Evolutionary conservation across 2,888 invertebrate genomes (phyloP), one percentile per base, ranked within the genome.

Genomic region (Mythimna loreyi): DNA sequence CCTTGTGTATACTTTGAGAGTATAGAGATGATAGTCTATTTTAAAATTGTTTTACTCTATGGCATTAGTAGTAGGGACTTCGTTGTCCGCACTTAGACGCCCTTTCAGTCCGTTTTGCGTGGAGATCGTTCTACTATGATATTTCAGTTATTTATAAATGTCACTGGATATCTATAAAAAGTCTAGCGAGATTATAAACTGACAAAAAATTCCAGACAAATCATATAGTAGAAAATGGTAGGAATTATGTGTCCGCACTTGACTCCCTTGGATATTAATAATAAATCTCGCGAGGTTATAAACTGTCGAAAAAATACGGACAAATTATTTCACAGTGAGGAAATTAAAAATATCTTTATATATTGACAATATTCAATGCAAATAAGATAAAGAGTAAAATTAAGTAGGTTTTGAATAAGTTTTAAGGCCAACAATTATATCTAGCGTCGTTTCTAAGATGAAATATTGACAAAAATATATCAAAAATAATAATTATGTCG

Each of bases 291-390:
- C 11, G 21, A 33, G 30, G 13, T 53, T 33, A 13, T n/a, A 13
- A 30, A 53, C 11, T 11, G n/a, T 6, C n/a, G 13, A 6, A 6
- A 53, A 13, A 53, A n/a, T 30, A 33, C 6, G 33, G 33, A 33
- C 33, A 33, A 33, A 33, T 33, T 33, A 33, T 13, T 9, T 40
- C 40, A 40, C 6, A 16, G 40, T 40, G 6, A 50, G 28, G 30
- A 58, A 65, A 45, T 1, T 21, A 8, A 6, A 47, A 45, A 9
- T 36, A 45, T 58, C 25, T 59, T 55, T 9, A 16, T 68, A 36
- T 45, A 52, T n/a, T 49, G 76, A 76, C 72, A 76, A 76, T 57
- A 76, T 68, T 43, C 16, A 55, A 33, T 40, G 16, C 23, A 47
- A 53, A 64, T 55, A 25, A 52, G 8, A 1, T 30, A n/a, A 23